A percentile compares a stretch with the other conserved stretches of the same genome.
These are phyloP conservation scores for Oryzias woworae DNA, from an alignment of 2,113 vertebrate species.

Conservation along the genomic window DNA sequence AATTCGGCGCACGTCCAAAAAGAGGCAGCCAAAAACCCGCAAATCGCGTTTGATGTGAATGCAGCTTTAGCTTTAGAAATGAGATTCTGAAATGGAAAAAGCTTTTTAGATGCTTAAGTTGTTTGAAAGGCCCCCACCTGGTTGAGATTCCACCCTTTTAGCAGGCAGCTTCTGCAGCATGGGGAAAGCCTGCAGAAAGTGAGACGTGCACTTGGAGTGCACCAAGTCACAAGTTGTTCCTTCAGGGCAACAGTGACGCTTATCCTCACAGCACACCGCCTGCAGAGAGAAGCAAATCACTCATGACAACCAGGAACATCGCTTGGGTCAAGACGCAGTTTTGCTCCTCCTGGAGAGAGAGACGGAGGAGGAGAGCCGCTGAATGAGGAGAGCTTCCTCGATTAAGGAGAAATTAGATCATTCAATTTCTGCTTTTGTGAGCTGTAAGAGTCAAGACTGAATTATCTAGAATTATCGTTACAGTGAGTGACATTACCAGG, in stretches of 20 bases:
- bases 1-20: too few species aligned
- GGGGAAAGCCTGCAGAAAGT: conserved; percentile 31
- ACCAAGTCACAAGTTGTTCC: conserved; percentile 67
- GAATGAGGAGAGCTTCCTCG: not conserved
- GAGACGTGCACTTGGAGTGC: conserved; percentile 58
- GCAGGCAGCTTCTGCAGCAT: conserved; percentile 71
- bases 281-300: conserved; percentile 25
- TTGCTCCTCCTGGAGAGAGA: not conserved
- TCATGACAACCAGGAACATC: not conserved
- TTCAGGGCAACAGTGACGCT: conserved; percentile 77
- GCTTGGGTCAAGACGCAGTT: not conserved
- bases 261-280: conserved; percentile 81
- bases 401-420: too few species aligned
- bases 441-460: too few species aligned
- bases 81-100: too few species aligned
- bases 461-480: too few species aligned
- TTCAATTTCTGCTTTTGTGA: too few species aligned
- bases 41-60: too few species aligned
- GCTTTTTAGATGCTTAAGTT: too few species aligned
- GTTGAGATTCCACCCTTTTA: conserved; percentile 9
- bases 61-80: too few species aligned
- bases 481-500: too few species aligned
- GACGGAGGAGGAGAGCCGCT: not conserved
- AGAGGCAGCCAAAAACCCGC: too few species aligned
- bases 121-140: conserved; percentile 17